Evolutionary conservation across 2,888 invertebrate species (phyloP).

Genomic region (Euspilapteryx auroguttella): DNA sequence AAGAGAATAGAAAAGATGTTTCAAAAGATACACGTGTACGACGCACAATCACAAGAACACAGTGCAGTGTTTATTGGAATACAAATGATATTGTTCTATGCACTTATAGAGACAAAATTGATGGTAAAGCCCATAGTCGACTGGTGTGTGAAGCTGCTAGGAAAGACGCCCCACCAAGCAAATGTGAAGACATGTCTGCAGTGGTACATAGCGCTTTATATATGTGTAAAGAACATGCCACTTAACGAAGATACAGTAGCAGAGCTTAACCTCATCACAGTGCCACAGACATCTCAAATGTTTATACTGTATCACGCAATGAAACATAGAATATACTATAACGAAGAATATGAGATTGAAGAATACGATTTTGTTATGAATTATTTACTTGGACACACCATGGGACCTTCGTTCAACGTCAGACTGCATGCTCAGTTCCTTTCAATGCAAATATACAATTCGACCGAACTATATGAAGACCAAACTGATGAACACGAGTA

Average conservation of each 20-base stretch:
- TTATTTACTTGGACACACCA: constrained; percentile 69
- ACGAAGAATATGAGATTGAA: constrained; percentile 11
- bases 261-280: too few species aligned
- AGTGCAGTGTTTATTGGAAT: constrained; percentile 26
- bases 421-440: constrained; percentile 73
- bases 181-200: constrained; percentile 35
- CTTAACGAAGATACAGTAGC: too few species aligned
- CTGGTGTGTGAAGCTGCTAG: constrained; percentile 32
- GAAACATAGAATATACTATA: too few species aligned
- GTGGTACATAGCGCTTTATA: constrained; percentile 34
- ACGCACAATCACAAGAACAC: too few species aligned
- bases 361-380: constrained; percentile 52
- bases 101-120: constrained; percentile 16
- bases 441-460: constrained; percentile 18
- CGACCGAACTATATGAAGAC: too few species aligned
- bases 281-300: too few species aligned
- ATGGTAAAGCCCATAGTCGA: constrained; percentile 12
- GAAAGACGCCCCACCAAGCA: constrained; percentile 36
- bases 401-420: constrained; percentile 82
- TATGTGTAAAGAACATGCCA: too few species aligned
- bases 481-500: too few species aligned
- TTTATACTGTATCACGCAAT: too few species aligned
- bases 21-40: too few species aligned
- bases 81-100: constrained; percentile 29
- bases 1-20: too few species aligned